Percentiles rank a stretch among this genome's conserved stretches.
Conservation (phyloP, 1,140 invertebrate genomes). For the Halictus rubicundus region DNA sequence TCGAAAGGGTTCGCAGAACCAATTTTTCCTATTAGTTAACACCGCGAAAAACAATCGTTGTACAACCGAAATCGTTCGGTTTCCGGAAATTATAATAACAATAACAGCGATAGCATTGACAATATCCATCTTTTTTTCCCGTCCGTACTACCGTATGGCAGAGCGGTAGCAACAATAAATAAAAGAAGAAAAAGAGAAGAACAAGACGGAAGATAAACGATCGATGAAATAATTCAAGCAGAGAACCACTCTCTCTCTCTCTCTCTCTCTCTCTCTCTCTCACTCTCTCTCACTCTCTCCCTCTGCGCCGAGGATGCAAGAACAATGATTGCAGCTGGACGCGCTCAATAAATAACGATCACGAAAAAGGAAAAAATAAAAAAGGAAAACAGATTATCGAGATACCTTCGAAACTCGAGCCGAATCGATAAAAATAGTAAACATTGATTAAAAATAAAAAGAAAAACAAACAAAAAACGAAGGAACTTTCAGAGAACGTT, state of each 20-base stretch:
- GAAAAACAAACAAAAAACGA: background rate
- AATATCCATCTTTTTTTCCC: background rate
- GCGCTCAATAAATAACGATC: conserved; percentile 4
- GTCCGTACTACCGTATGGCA: background rate
- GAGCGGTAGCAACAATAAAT: conserved; percentile 31
- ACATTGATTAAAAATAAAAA: conserved; percentile 9
- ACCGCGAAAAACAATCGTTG: background rate
- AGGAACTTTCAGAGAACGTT: background rate
- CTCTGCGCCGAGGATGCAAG: conserved; percentile 10
- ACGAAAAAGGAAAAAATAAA: conserved; percentile 27
- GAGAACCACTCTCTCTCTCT: background rate
- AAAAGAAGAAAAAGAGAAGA: conserved; percentile 14
- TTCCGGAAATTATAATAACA: conserved; percentile 1
- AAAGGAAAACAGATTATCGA: background rate
- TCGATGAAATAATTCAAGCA: conserved; percentile 12
- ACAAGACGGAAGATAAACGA: conserved; percentile 27
- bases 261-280: too few relatives aligned
- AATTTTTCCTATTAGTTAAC: background rate
- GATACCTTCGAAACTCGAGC: background rate
- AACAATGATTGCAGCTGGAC: conserved; percentile 47
- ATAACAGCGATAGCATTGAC: conserved; percentile 8
- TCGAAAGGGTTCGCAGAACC: background rate
- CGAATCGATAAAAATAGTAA: background rate
- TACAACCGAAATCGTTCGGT: background rate
- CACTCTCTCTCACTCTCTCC: background rate